Evolutionary conservation across 2,797 vertebrate species (phyloP), one percentile per base, ranked within the genome.

Genomic region (Paratrypauchen microcephalus): DNA sequence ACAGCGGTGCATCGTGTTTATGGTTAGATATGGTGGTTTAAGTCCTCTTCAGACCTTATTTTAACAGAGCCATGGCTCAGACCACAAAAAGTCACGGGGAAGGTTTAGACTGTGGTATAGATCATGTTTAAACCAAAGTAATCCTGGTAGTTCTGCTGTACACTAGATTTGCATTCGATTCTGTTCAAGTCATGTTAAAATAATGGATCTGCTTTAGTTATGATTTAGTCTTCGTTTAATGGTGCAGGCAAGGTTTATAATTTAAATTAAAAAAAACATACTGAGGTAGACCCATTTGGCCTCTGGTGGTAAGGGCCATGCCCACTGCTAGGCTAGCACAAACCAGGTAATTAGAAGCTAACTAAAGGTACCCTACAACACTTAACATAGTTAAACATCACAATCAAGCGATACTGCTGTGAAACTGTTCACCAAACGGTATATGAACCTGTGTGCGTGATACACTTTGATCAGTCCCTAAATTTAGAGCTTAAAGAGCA

Each of bases 401-500:
- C n/a, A 41, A 21, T 16, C 8, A 21, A 2, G 8, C 6, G 54
- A 36, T 21, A 15, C 39, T 13, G 36, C 9, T 41, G 13, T 16
- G 15, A 15, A 23, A 21, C 7, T 57, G 0, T 24, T 24, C n/a
- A 0, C n/a, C 7, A 12, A 36, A 12, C 9, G 2, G 18, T n/a
- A 19, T 15, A 11, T 24, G 3, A 11, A 63, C 32, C n/a, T 57
- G 26, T 21, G 21, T 61, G 4, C 4, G 11, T 6, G 21, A 0
- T 4, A 28, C 1, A 11, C 32, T 36, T 6, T 1, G 9, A n/a
- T 48, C 6, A 62, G 66, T 15, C 13, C 69, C 60, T 78, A 41
- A 23, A 58, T 68, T 64, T 30, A 65, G 55, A 32, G 65, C 54
- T 39, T 39, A 65, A 82, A 67, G 80, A 82, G 75, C 84, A 83